Percentiles rank a stretch among this genome's conserved stretches.
phyloP scores from a whole-genome alignment of 92 coral and sea anemone genomes.

The Pocillopora meandrina region DNA sequence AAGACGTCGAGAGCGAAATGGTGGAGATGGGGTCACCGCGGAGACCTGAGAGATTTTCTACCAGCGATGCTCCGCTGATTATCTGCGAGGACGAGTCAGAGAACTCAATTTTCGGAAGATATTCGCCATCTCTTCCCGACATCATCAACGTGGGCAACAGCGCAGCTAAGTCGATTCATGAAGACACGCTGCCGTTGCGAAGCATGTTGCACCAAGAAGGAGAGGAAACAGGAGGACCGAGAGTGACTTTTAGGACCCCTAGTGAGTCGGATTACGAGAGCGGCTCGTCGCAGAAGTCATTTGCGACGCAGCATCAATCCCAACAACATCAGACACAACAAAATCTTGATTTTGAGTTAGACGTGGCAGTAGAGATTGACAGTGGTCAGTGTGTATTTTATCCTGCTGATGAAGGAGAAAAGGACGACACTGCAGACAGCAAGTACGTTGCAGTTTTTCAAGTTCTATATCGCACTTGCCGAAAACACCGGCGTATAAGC shows the following conservation, averaged over 20 bases:
- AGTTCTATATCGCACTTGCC: no score
- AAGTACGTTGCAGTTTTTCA: constrained; percentile 49
- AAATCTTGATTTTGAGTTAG: constrained; percentile 93
- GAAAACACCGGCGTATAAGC: no score
- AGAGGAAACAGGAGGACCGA: constrained; percentile 48
- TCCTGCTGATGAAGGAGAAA: constrained; percentile 72
- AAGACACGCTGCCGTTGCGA: constrained; percentile 26
- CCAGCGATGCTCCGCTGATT: constrained; percentile 42
- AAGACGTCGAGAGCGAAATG: constrained; percentile 60
- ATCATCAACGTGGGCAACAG: constrained; percentile 34
- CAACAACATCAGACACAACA: constrained; percentile 49
- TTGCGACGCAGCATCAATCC: constrained; percentile 30
- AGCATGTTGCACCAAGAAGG: constrained; percentile 31
- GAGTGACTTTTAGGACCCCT: constrained; percentile 78
- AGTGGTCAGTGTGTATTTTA: constrained; percentile 96
- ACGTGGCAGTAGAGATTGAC: constrained; percentile 91
- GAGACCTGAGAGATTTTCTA: not conserved
- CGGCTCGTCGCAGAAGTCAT: constrained; percentile 58
- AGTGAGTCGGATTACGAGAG: constrained; percentile 60
- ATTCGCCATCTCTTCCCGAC: constrained; percentile 53
- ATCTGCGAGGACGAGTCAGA: constrained; percentile 28
- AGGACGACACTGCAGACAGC: constrained; percentile 65
- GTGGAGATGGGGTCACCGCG: constrained; percentile 51
- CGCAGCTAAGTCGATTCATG: constrained; percentile 1
- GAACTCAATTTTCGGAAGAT: constrained; percentile 14